Base-by-base conservation (phyloP, 2,888 invertebrate species). In the Drosophila niveifrons region DNA sequence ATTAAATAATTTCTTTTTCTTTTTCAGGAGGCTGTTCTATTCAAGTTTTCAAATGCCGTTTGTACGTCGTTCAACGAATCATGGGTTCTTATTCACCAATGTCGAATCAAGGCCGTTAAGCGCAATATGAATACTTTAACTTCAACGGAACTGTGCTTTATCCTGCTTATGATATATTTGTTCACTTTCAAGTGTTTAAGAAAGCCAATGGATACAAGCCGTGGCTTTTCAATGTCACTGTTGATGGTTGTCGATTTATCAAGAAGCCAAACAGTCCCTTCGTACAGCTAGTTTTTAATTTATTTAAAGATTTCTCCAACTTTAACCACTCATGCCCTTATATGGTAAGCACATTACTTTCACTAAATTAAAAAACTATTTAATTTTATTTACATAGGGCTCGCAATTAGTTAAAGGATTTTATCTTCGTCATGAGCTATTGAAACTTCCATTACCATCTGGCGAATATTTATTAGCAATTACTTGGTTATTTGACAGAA, bases 181-280 rank as follows among this genome's bases (percentile, higher is more conserved):
- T 66, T 0, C 10, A 28, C 3, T 6, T 4, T 0, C 8, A 57
- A 29, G 0, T 76, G 0, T 31, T 63, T 0, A 65, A 73, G 9
- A 73, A 39, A 10, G 80, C 65, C 0, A 81, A 46, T 51, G 72
- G 75, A 0, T 82, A 72, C 31, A 66, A 75, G 17, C 72, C 78
- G 0, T 78, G 62, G 50, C 7, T 77, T 0, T 3, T 58, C 0
- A 44, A 70, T 1, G 1, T 9, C 0, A 41, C 34, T 0, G 1
- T 70, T 11, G 70, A 78, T 53, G 57, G 0, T 2, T 78, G 73
- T 10, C 50, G 43, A 2, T 78, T 63, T 48, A 0, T 78, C 1
- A 44, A 15, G 1, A 43, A n/a, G 8, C 2, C 28, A 0, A 61
- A 75, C 17, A 52, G 72, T 58, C 68, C 78, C 3, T 0, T 57